Evolutionary conservation across 2,113 vertebrate genomes (phyloP).

Genomic region (Saimiri boliviensis): DNA sequence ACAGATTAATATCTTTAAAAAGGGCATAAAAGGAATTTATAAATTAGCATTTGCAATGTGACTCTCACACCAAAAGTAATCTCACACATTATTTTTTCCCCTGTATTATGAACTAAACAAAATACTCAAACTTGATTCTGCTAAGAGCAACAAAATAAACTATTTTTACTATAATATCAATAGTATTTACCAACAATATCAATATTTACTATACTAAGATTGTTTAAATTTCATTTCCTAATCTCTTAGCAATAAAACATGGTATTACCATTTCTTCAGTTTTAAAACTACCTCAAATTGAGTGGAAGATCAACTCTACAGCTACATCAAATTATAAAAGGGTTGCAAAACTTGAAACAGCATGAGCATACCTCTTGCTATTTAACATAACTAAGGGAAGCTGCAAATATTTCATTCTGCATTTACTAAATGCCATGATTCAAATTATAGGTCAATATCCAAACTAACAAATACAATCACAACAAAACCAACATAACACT

Average conservation of each 20-base stretch:
- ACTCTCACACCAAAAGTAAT: slow-evolving; percentile 3
- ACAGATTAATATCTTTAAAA: slow-evolving; percentile 45
- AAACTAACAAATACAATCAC: slow-evolving; percentile 44
- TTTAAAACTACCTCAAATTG: slow-evolving; percentile 47
- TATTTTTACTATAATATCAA: slow-evolving; percentile 28
- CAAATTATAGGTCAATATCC: slow-evolving; percentile 34
- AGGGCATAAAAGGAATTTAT: background rate
- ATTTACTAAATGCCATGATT: slow-evolving; percentile 24
- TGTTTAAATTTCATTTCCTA: slow-evolving; percentile 49
- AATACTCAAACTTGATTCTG: slow-evolving; percentile 48
- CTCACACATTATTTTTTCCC: background rate
- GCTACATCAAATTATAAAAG: slow-evolving; percentile 35
- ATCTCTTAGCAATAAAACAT: slow-evolving; percentile 32
- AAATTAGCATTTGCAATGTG: slow-evolving; percentile 7
- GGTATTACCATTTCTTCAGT: background rate
- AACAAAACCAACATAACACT: slow-evolving; percentile 47
- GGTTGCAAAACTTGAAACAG: slow-evolving; percentile 14
- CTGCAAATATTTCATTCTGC: slow-evolving; percentile 14
- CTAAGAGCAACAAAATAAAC: background rate
- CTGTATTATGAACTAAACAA: slow-evolving; percentile 14
- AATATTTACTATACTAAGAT: background rate
- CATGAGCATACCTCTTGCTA: slow-evolving; percentile 4
- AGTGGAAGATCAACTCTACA: background rate
- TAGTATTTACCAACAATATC: background rate
- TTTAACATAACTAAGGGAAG: slow-evolving; percentile 35